Conservation (phyloP, 2,888 invertebrate species). For the Therioaphis trifolii region DNA sequence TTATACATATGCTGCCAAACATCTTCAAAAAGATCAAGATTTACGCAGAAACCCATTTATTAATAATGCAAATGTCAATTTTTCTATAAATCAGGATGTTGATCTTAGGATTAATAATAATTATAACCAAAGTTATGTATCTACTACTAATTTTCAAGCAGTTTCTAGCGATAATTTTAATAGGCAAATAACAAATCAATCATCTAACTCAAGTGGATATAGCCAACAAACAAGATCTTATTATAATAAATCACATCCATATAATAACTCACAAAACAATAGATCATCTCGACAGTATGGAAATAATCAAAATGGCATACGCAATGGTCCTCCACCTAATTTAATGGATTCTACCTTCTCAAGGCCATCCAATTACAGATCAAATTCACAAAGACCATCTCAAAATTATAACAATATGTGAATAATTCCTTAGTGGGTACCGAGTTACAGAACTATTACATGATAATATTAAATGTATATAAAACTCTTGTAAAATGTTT, state of each 20-base stretch:
- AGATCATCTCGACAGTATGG: slow-evolving; percentile 51
- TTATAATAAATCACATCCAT: slow-evolving; percentile 59
- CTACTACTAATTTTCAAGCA: slow-evolving; percentile 53
- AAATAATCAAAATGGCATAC: slow-evolving; percentile 52
- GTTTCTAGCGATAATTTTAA: slow-evolving; percentile 47
- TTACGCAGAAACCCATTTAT: slow-evolving; percentile 53
- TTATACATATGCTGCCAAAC: slow-evolving; percentile 44
- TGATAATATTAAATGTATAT: slow-evolving; percentile 38
- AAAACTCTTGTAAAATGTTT: slow-evolving; percentile 42
- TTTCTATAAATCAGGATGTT: slow-evolving; percentile 44
- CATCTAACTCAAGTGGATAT: slow-evolving; percentile 43
- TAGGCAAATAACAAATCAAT: slow-evolving; percentile 39
- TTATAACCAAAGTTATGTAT: slow-evolving; percentile 49
- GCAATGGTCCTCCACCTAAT: slow-evolving; percentile 51
- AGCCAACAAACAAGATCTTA: slow-evolving; percentile 42
- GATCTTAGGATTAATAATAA: slow-evolving; percentile 52
- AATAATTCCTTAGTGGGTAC: slow-evolving; percentile 28
- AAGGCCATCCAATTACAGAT: slow-evolving; percentile 52
- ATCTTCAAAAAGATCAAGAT: slow-evolving; percentile 58
- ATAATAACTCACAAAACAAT: slow-evolving; percentile 45
- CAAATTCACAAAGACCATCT: slow-evolving; percentile 55
- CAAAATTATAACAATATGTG: slow-evolving; percentile 59
- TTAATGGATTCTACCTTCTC: slow-evolving; percentile 55
- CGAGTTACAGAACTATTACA: slow-evolving; percentile 15
- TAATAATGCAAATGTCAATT: slow-evolving; percentile 41